A percentile compares a stretch with the other conserved stretches of the same genome.
phyloP scores from a whole-genome alignment of 35 echinoderm and acorn worm species.

The Amphiura filiformis region DNA sequence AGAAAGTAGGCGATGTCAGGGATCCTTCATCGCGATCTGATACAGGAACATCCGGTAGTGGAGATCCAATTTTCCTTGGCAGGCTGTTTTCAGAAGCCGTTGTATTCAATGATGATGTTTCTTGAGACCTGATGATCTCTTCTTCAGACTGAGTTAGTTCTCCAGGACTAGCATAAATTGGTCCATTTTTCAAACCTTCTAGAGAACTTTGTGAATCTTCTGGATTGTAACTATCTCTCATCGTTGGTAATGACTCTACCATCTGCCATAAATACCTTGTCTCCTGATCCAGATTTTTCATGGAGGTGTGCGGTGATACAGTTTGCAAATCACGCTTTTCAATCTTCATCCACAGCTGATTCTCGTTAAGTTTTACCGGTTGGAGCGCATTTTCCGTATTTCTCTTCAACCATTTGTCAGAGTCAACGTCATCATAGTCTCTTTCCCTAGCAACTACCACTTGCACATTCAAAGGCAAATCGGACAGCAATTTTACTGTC shows the following conservation, averaged over 20 bases:
- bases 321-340: background rate
- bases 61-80: background rate
- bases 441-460: constrained; percentile 46
- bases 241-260: background rate
- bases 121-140: background rate
- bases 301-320: background rate
- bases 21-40: background rate
- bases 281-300: background rate
- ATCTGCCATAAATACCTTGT: background rate
- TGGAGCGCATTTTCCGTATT: background rate
- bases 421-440: background rate
- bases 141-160: constrained; percentile 2
- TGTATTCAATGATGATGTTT: background rate
- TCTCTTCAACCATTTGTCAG: background rate
- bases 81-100: background rate
- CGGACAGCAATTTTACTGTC: constrained; percentile 46
- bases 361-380: background rate
- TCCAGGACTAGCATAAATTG: background rate
- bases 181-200: background rate
- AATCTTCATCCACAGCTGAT: background rate
- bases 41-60: background rate
- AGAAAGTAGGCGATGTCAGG: background rate
- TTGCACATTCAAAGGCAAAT: constrained; percentile 51
- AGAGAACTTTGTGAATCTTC: background rate
- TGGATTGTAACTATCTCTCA: background rate